Conservation (phyloP, 2,113 vertebrate genomes). For the Antechinus flavipes region DNA sequence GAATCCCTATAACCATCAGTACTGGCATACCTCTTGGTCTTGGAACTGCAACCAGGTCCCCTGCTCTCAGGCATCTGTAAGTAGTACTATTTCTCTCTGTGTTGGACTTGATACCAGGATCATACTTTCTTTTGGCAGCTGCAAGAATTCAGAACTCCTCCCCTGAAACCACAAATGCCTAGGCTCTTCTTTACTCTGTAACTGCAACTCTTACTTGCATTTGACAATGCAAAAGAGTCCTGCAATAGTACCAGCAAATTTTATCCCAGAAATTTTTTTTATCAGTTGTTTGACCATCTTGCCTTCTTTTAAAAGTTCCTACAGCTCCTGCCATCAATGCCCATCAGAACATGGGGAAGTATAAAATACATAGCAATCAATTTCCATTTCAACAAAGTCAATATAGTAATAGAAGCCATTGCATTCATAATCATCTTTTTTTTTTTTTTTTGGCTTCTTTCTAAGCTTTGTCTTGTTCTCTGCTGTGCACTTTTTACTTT, state of each 20-base stretch:
- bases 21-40: not conserved
- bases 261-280: not conserved
- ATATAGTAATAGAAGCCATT: no score
- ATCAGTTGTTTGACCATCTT: not conserved
- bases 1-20: not conserved
- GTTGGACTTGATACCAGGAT: not conserved
- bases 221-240: not conserved
- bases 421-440: no score
- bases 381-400: no score
- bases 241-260: not conserved
- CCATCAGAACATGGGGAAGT: no score
- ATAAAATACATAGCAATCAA: no score
- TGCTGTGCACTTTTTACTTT: no score
- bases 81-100: not conserved
- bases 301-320: not conserved
- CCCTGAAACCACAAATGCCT: no score
- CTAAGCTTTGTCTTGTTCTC: no score
- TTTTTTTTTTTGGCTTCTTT: no score
- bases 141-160: not conserved
- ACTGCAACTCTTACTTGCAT: not conserved
- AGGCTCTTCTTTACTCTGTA: not conserved
- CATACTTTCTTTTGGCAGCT: not conserved
- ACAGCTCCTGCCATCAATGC: not conserved
- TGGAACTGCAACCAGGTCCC: not conserved
- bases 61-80: not conserved